Percentiles rank a stretch among this genome's conserved stretches.
phyloP scores from a whole-genome alignment of 2,113 vertebrate genomes.

The Dasyornis broadbenti region DNA sequence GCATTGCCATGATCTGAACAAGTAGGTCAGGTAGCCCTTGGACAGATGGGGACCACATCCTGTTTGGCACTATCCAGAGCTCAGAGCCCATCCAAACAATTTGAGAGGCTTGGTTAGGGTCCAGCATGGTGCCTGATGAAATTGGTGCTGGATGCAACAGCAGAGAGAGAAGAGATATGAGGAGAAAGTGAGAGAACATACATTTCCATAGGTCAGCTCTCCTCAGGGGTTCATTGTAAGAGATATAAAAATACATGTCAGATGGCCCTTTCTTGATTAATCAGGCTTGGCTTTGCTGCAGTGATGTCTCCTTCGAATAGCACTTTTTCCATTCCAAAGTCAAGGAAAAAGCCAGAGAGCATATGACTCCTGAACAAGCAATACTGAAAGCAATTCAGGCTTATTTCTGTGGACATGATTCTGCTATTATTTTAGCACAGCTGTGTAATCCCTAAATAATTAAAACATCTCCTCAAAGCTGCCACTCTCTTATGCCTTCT shows the following conservation, averaged over 20 bases:
- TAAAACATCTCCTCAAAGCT: conserved; percentile 9
- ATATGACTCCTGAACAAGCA: conserved; percentile 21
- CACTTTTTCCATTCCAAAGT: background rate
- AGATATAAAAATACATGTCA: background rate
- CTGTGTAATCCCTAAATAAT: conserved; percentile 52
- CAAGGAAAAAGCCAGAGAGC: background rate
- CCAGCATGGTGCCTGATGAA: fast-evolving
- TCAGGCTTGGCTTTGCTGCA: background rate
- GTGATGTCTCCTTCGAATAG: background rate
- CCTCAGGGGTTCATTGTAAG: background rate
- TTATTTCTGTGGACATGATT: background rate
- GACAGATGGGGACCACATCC: background rate
- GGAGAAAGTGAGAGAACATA: background rate
- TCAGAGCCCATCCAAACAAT: background rate
- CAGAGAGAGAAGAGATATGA: background rate
- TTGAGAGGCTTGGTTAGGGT: background rate
- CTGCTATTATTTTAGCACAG: conserved; percentile 9
- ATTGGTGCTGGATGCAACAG: background rate
- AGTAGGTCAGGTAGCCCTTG: background rate
- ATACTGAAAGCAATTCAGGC: background rate
- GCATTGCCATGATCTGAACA: background rate
- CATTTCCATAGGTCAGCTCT: background rate
- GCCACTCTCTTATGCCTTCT: conserved; percentile 12
- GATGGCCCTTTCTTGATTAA: background rate
- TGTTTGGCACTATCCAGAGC: background rate